Base-by-base conservation (phyloP, 2,113 vertebrate genomes). In the Martes martes region DNA sequence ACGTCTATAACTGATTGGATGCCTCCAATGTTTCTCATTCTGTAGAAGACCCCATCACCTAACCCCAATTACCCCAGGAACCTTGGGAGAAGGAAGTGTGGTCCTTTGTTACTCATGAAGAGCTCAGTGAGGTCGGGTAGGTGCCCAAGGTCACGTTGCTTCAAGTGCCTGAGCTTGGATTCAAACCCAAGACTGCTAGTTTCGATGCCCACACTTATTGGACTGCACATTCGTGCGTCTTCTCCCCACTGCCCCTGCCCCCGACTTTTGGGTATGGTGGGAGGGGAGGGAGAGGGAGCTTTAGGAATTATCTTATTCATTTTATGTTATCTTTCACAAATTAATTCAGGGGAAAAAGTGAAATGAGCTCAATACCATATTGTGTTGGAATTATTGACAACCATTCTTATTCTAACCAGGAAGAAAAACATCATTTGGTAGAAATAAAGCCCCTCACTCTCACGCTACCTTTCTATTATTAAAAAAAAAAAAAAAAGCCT, bases 391-490 rank as follows among this genome's bases (percentile, higher is more conserved):
- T 97, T 63, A 82, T 59, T 47, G 74, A 96, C 95, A 96, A 89
- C 1, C 23, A 82, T 91, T 96, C 90, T 97, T 84, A 80, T 45
- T 93, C 67, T 89, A 94, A 97, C 95, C 47, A 97, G 89, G 74
- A 93, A 87, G 39, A 31, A 33, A 83, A 55, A 92, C 67, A 85
- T 65, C 15, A 92, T 84, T 95, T 85, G 28, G 45, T 93, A 88
- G 86, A 97, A 97, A 78, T 81, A 97, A 96, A 95, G 97, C 0
- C 1, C 74, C 91, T 59, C 55, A 73, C 9, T n/a, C 42, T 55
- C 19, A 47, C n/a, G 55, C 92, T 91, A 2, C 95, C 65, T 63
- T 94, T 95, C 89, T 87, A 61, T 96, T 97, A 88, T 98, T 98
- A 95, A 97, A 96, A 98, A 89, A 86, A 47, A 89, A 85, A 50